A percentile compares a stretch with the other conserved stretches of the same genome.
Evolutionary conservation across 2,888 invertebrate species (phyloP).

Genomic region (Aradus depressus): DNA sequence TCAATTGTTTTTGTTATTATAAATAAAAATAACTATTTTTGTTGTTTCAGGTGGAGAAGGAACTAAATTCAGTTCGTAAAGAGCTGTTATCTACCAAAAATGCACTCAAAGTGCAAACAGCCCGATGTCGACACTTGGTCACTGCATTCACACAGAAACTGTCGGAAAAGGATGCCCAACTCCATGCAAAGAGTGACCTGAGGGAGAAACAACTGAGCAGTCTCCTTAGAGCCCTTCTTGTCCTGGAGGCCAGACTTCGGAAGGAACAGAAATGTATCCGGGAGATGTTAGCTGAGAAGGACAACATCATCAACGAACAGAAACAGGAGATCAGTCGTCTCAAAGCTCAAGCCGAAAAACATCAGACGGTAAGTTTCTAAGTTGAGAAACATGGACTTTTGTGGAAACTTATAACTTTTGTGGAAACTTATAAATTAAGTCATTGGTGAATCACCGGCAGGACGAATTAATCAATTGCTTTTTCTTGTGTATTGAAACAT

Average conservation of each 20-base stretch:
- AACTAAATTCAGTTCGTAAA: constrained; percentile 31
- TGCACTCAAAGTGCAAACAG: constrained; percentile 50
- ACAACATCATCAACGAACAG: constrained; percentile 57
- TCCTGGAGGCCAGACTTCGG: constrained; percentile 57
- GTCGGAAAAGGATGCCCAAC: constrained; percentile 48
- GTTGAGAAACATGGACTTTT: neutral
- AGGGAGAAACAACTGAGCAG: constrained; percentile 59
- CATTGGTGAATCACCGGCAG: no score
- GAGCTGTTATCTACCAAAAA: constrained; percentile 57
- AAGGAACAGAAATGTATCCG: constrained; percentile 62
- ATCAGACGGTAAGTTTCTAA: no score
- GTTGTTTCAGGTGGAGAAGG: constrained; percentile 28
- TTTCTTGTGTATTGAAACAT: no score
- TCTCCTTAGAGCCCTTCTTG: constrained; percentile 56
- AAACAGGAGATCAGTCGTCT: constrained; percentile 56
- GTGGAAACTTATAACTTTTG: constrained; percentile 16
- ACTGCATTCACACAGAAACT: constrained; percentile 50
- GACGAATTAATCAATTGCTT: no score
- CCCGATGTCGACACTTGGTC: constrained; percentile 56
- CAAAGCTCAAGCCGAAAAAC: constrained; percentile 34
- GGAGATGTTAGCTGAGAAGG: constrained; percentile 55
- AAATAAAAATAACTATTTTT: no score
- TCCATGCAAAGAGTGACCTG: constrained; percentile 48
- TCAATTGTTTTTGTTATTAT: no score
- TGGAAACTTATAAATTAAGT: no score